These are phyloP conservation scores for Cheirogaleus medius DNA, from an alignment of 2,113 vertebrate species.

Conservation along the genomic window DNA sequence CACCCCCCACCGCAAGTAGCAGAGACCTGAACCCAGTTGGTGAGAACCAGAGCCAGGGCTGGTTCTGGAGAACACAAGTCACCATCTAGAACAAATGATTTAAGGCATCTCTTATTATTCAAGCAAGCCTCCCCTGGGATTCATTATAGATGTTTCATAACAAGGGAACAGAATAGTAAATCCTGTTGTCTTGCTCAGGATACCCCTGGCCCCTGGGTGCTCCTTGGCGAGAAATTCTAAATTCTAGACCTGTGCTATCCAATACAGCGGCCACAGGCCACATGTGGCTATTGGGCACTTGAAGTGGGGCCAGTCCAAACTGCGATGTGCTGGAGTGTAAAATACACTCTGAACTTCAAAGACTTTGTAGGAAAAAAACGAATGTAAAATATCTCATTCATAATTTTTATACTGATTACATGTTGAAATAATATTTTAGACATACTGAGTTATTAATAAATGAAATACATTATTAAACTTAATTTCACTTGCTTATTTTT, in stretches of 20 bases:
- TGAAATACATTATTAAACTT: not conserved
- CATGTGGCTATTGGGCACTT: not conserved
- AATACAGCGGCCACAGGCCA: not conserved
- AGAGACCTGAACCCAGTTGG: not conserved
- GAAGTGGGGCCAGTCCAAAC: not conserved
- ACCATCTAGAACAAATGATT: not conserved
- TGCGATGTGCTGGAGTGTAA: not conserved
- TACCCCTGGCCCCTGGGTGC: not conserved
- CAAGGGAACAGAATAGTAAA: not conserved
- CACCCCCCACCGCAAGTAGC: not conserved
- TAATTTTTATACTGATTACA: not conserved
- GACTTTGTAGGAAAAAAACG: not conserved
- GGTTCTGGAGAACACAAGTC: not conserved
- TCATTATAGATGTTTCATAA: not conserved
- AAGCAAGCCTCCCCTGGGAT: not conserved
- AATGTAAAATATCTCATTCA: not conserved
- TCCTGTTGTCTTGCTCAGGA: not conserved
- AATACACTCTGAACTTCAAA: not conserved
- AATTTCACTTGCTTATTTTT: not conserved
- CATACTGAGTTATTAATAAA: not conserved
- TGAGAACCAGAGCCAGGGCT: not conserved
- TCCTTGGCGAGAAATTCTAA: not conserved
- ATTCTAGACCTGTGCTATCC: not conserved
- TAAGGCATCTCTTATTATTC: not conserved
- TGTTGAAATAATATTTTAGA: not conserved